phyloP scores from a whole-genome alignment of 2,113 vertebrate species.

The Meles meles region DNA sequence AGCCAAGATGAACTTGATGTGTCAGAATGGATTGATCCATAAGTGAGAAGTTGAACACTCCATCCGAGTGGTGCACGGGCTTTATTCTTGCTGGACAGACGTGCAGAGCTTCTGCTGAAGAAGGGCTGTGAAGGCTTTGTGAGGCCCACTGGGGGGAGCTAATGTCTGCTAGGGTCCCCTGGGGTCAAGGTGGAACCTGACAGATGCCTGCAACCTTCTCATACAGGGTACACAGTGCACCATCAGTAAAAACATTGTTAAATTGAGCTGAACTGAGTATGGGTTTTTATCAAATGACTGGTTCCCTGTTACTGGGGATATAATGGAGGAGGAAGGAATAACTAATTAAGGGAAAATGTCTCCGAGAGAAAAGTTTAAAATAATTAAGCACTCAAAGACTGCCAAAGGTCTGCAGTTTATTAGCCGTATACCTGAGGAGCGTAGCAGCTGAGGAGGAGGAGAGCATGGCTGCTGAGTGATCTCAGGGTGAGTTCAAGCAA shows the following conservation, averaged over 20 bases:
- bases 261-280: not conserved
- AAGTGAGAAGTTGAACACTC: rapidly evolving
- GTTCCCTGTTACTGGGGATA: too few relatives aligned
- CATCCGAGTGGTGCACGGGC: rapidly evolving
- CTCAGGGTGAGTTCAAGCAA: not conserved
- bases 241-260: not conserved
- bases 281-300: not conserved
- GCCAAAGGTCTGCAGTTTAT: not conserved
- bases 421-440: too few relatives aligned
- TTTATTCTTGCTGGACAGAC: not conserved
- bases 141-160: rapidly evolving
- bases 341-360: not conserved
- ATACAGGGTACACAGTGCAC: not conserved
- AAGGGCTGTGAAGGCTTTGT: rapidly evolving
- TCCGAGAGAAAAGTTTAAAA: not conserved
- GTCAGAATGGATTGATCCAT: not conserved
- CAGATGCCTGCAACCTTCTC: rapidly evolving
- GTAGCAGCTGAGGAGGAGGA: not conserved
- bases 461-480: not conserved
- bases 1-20: not conserved
- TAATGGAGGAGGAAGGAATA: not conserved
- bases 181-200: not conserved
- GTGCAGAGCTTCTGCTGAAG: not conserved
- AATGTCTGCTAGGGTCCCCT: not conserved
- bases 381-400: not conserved